Evolutionary conservation across 2,888 invertebrate genomes (phyloP), one percentile per base, ranked within the genome.

Genomic region (Nomada ferruginata): DNA sequence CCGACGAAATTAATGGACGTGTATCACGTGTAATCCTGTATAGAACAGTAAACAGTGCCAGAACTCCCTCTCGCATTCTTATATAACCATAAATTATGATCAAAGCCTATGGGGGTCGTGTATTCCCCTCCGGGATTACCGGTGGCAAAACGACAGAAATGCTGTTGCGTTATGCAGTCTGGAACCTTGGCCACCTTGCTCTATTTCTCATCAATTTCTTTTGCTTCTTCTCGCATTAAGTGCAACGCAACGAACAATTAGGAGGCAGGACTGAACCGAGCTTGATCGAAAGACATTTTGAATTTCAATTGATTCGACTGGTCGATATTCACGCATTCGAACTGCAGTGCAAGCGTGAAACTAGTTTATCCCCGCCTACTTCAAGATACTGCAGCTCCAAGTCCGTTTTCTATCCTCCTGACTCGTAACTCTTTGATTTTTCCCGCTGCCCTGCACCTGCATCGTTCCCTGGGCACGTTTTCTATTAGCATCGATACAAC

Each of bases 41-140:
- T 89, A 90, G 90, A 89, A 91, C 89, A 85, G 90, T 90, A 91
- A 91, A 92, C 91, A 91, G 90, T 81, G 76, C 81, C 83, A 85
- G 88, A 82, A 73, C 87, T 90, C 91, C 91, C 92, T 90, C 91
- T 91, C 91, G 91, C 91, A 92, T 92, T 93, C 92, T 93, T 92
- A 92, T 90, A 91, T 90, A 90, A 91, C 92, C 89, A 91, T 93
- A 93, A 93, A 92, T 93, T 92, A 92, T 91, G 89, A 90, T 90
- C 89, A 89, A 89, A 90, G 90, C 91, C 89, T 87, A 82, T 76
- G 89, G 87, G 90, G 87, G 87, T 87, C 85, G 80, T 79, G 83
- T 76, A 81, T 78, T 81, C 91, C 89, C 83, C 83, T 77, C 53
- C 69, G 85, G 88, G 90, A 90, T 91, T 90, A 91, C 83, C 82